phyloP scores from a whole-genome alignment of 1,140 invertebrate species.

The Leptinotarsa texana region DNA sequence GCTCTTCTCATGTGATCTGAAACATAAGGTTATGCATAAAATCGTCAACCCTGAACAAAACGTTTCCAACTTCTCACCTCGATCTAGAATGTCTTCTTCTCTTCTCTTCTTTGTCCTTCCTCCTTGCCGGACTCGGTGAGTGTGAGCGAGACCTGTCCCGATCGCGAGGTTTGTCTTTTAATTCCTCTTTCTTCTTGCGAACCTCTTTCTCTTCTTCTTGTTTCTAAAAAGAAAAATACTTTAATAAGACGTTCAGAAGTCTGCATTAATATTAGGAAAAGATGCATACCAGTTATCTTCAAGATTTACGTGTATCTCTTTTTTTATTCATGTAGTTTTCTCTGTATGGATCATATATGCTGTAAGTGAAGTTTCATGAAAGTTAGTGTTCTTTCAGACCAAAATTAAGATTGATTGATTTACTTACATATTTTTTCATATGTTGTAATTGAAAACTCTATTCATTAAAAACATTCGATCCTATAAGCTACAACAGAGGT shows the following conservation, averaged over 20 bases:
- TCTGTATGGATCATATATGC: no score
- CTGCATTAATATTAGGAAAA: neutral
- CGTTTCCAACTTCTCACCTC: slow-evolving; percentile 28
- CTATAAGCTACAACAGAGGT: no score
- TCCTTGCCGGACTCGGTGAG: slow-evolving; percentile 48
- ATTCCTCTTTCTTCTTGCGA: slow-evolving; percentile 52
- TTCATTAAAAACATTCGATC: no score
- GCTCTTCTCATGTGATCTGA: slow-evolving; percentile 36
- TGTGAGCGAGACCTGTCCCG: slow-evolving; percentile 54
- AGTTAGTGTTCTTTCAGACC: no score
- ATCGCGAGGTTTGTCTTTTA: slow-evolving; percentile 57
- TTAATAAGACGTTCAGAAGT: neutral
- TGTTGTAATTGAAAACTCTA: no score
- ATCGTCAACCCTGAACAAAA: neutral
- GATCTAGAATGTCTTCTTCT: slow-evolving; percentile 58
- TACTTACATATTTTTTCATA: no score
- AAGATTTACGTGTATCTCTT: neutral
- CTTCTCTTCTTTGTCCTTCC: slow-evolving; percentile 50
- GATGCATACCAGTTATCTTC: slow-evolving; percentile 15
- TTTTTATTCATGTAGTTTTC: neutral
- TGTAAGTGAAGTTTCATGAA: no score
- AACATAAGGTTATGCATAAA: neutral
- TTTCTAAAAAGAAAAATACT: slow-evolving; percentile 62
- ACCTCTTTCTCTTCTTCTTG: slow-evolving; percentile 65
- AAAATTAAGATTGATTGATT: no score